Evolutionary conservation across 2,797 vertebrate genomes (phyloP).

Genomic region (Streptopelia turtur): DNA sequence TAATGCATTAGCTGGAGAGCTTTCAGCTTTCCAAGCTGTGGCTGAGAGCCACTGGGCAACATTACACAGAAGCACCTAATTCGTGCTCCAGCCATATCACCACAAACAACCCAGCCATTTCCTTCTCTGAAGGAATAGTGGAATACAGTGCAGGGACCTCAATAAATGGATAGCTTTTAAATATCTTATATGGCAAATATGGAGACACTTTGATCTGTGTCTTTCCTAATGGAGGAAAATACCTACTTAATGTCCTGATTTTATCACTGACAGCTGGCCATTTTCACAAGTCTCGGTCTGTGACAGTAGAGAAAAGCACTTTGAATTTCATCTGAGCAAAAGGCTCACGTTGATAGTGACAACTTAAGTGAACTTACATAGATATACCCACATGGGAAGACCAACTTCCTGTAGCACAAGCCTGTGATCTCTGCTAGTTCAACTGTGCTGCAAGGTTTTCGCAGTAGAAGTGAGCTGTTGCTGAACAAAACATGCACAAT

Average conservation of each 20-base stretch:
- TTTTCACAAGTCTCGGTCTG: neutral
- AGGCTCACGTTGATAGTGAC: neutral
- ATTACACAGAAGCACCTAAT: neutral
- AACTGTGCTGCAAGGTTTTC: neutral
- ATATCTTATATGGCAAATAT: neutral
- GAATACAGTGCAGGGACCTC: neutral
- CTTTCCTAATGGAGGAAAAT: neutral
- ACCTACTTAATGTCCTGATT: neutral
- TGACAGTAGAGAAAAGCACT: neutral
- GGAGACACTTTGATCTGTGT: neutral
- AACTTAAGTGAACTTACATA: neutral
- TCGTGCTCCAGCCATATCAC: neutral
- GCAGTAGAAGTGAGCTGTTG: neutral
- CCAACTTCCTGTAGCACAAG: neutral
- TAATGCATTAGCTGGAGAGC: conserved; percentile 2
- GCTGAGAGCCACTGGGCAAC: neutral
- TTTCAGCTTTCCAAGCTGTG: conserved; percentile 33
- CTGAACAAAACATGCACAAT: neutral
- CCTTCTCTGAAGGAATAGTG: neutral
- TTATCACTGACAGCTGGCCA: neutral
- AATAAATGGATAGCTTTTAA: neutral
- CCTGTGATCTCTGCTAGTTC: neutral
- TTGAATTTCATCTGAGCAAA: neutral
- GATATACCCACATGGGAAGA: neutral
- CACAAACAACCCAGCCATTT: neutral